These are phyloP conservation scores for Harpagifer antarcticus DNA, from an alignment of 2,797 vertebrate genomes.

Conservation along the genomic window DNA sequence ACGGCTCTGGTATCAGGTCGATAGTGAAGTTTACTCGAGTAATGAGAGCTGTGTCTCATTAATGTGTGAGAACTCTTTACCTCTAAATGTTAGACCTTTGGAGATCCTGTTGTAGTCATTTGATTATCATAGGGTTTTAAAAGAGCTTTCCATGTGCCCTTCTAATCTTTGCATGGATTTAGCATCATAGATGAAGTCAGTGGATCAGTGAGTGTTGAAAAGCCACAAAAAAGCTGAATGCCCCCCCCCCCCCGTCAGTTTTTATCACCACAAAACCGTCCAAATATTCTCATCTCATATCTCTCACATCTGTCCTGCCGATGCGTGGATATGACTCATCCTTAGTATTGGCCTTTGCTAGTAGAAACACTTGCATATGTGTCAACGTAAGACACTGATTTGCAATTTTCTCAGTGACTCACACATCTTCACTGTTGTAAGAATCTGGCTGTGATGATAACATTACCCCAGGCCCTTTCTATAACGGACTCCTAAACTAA, in stretches of 20 bases:
- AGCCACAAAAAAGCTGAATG: neutral
- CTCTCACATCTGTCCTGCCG: slow-evolving; percentile 32
- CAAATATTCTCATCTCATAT: slow-evolving; percentile 9
- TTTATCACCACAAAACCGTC: slow-evolving; percentile 5
- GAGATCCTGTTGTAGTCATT: too few relatives aligned
- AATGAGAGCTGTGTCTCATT: too few relatives aligned
- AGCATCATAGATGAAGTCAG: too few relatives aligned
- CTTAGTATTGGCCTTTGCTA: slow-evolving; percentile 31
- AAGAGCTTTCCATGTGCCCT: too few relatives aligned
- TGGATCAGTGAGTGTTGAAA: neutral
- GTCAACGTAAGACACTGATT: slow-evolving; percentile 61
- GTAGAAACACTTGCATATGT: slow-evolving; percentile 25
- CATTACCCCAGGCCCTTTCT: slow-evolving; percentile 28
- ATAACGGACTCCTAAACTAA: slow-evolving; percentile 48
- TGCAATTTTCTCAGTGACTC: slow-evolving; percentile 58
- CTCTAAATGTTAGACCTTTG: too few relatives aligned
- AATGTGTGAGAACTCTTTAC: too few relatives aligned
- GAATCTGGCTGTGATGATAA: slow-evolving; percentile 35
- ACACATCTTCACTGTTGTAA: slow-evolving; percentile 39
- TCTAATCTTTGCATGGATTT: too few relatives aligned
- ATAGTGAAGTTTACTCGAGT: too few relatives aligned
- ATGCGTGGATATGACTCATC: slow-evolving; percentile 44
- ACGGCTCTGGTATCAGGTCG: too few relatives aligned
- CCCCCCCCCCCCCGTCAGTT: neutral
- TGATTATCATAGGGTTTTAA: too few relatives aligned